These are phyloP conservation scores for Vollenhovia emeryi DNA, from an alignment of 1,140 invertebrate genomes.

Conservation along the genomic window DNA sequence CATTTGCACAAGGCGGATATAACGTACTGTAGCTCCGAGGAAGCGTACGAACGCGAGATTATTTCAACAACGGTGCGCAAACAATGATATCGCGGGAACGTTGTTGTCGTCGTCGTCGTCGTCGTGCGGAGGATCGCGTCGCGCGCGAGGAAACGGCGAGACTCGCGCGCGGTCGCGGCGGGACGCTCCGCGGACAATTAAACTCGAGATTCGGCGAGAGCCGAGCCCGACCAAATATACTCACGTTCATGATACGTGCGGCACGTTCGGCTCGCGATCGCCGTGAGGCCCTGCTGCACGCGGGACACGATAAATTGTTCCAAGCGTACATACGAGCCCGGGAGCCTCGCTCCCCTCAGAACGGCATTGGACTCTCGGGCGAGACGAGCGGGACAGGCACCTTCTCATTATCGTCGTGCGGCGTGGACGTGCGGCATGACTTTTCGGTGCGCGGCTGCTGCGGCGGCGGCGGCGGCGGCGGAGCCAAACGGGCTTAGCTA, in stretches of 20 bases:
- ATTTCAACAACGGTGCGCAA: background rate
- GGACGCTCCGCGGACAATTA: background rate
- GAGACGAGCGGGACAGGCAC: background rate
- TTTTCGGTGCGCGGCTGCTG: too few species aligned
- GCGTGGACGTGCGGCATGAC: background rate
- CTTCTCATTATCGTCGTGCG: constrained; percentile 23
- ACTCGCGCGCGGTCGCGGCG: background rate
- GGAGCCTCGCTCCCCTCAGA: background rate
- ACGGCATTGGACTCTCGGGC: background rate
- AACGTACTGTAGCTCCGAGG: background rate
- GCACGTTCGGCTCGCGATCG: constrained; percentile 1
- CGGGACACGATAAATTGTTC: background rate
- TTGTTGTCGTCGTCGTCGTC: background rate
- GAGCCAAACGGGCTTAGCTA: background rate
- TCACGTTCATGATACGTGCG: constrained; percentile 51
- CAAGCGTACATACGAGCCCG: background rate
- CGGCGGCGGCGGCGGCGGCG: too few species aligned
- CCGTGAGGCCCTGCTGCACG: background rate
- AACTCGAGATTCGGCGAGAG: background rate
- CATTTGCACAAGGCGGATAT: background rate
- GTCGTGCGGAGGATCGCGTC: too few species aligned
- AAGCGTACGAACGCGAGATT: background rate
- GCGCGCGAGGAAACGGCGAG: too few species aligned
- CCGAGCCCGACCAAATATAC: background rate
- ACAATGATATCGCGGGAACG: background rate